These are phyloP conservation scores for Eunapius fragilis DNA, from an alignment of 37 sponge, comb jelly and placozoan species.

Conservation along the genomic window DNA sequence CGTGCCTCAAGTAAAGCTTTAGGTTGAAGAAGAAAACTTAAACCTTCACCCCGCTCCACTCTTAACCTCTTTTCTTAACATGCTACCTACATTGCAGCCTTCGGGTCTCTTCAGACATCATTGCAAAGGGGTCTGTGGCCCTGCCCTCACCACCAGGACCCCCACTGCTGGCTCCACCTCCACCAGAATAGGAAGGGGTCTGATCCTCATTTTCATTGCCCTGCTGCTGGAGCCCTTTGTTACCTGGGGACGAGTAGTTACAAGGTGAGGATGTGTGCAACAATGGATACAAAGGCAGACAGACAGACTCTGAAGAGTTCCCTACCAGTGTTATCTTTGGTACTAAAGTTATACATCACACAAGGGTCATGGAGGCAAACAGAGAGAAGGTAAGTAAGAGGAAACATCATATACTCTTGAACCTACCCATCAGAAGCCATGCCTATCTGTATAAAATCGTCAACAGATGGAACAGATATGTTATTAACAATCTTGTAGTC, in stretches of 20 bases:
- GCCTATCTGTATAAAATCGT: background rate
- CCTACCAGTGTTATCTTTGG: background rate
- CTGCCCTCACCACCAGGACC: background rate
- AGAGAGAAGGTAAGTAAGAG: background rate
- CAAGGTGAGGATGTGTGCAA: too few relatives aligned
- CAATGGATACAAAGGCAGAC: background rate
- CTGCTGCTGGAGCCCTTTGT: conserved; percentile 73
- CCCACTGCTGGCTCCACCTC: background rate
- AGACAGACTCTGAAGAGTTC: background rate
- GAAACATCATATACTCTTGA: background rate
- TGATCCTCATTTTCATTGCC: background rate
- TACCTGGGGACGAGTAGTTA: conserved; percentile 18
- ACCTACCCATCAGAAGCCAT: background rate
- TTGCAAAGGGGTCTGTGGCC: conserved; percentile 46
- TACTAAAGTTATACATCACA: background rate
- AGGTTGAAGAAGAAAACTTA: background rate
- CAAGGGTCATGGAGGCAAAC: too few relatives aligned
- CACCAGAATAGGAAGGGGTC: background rate
- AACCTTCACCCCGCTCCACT: background rate
- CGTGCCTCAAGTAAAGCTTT: conserved; percentile 83
- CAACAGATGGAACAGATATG: background rate
- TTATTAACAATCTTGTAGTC: background rate
- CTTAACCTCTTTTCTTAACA: background rate
- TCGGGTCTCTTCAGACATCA: conserved; percentile 34
- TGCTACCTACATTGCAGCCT: conserved; percentile 39